Conservation (phyloP, 2,113 vertebrate genomes). For the Rhynchomys soricoides region DNA sequence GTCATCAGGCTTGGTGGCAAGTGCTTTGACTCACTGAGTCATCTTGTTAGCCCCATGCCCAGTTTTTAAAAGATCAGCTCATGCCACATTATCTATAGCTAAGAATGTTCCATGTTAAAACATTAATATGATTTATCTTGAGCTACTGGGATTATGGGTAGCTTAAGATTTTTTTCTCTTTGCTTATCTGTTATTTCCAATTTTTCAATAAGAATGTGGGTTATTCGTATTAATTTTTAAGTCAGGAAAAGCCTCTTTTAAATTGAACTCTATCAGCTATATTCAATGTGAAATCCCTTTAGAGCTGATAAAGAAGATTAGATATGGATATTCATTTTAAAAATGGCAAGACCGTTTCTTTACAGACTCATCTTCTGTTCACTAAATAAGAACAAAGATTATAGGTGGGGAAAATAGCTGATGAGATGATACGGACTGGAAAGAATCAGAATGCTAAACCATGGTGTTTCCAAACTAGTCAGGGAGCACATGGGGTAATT, state of each 20-base stretch:
- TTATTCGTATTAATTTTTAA: constrained; percentile 65
- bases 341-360: not conserved
- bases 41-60: not conserved
- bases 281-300: constrained; percentile 45
- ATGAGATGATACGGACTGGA: not conserved
- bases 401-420: not conserved
- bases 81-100: not conserved
- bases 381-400: not conserved
- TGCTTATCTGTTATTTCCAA: constrained; percentile 67
- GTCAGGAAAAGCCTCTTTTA: constrained; percentile 52
- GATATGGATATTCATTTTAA: constrained; percentile 53
- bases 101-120: not conserved
- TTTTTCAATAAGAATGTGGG: constrained; percentile 46
- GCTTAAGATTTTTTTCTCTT: constrained; percentile 39
- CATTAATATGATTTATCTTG: constrained; percentile 17
- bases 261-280: constrained; percentile 50
- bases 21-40: not conserved
- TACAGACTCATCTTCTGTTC: not conserved
- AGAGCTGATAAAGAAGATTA: constrained; percentile 62
- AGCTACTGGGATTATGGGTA: constrained; percentile 3
- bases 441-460: not conserved
- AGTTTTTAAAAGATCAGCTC: not conserved
- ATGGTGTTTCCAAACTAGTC: not conserved
- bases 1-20: not conserved
- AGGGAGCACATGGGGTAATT: not conserved